Conservation (phyloP, 2,797 vertebrate species). For the Pipistrellus kuhlii region DNA sequence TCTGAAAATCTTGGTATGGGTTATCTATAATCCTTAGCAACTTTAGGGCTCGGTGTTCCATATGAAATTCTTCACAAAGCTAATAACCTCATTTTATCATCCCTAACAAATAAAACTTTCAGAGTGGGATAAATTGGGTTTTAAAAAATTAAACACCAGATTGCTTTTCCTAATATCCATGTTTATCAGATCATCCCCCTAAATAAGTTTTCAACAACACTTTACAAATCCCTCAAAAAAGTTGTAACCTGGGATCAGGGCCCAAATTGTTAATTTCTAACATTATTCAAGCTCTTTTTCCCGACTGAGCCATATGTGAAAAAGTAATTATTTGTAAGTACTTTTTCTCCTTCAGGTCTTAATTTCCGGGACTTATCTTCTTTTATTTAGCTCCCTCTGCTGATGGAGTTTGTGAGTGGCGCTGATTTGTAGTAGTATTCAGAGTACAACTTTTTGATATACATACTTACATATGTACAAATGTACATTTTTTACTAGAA, state of each 20-base stretch:
- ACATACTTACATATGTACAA: not conserved
- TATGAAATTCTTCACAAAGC: slow-evolving; percentile 50
- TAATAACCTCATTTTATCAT: not conserved
- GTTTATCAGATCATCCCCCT: not conserved
- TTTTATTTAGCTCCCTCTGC: slow-evolving; percentile 81
- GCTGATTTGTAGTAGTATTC: not conserved
- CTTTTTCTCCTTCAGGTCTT: not conserved
- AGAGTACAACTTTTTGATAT: not conserved
- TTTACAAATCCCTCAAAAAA: not conserved
- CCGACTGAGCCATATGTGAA: not conserved
- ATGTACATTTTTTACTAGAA: not conserved
- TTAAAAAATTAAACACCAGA: not conserved
- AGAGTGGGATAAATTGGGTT: not conserved
- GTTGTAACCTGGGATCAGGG: not conserved
- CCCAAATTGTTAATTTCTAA: slow-evolving; percentile 52
- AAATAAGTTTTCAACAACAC: slow-evolving; percentile 4
- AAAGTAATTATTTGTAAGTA: not conserved
- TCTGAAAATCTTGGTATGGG: slow-evolving; percentile 34
- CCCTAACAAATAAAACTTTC: slow-evolving; percentile 15
- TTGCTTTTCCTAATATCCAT: slow-evolving; percentile 1
- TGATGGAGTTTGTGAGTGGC: slow-evolving; percentile 62
- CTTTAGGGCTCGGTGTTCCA: not conserved
- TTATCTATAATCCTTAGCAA: slow-evolving; percentile 53
- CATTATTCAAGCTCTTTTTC: slow-evolving; percentile 26
- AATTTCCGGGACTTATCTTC: slow-evolving; percentile 39